Percentiles rank a stretch among this genome's conserved stretches.
These are phyloP conservation scores for Nephrotoma appendiculata DNA, from an alignment of 2,888 invertebrate genomes.

Conservation along the genomic window DNA sequence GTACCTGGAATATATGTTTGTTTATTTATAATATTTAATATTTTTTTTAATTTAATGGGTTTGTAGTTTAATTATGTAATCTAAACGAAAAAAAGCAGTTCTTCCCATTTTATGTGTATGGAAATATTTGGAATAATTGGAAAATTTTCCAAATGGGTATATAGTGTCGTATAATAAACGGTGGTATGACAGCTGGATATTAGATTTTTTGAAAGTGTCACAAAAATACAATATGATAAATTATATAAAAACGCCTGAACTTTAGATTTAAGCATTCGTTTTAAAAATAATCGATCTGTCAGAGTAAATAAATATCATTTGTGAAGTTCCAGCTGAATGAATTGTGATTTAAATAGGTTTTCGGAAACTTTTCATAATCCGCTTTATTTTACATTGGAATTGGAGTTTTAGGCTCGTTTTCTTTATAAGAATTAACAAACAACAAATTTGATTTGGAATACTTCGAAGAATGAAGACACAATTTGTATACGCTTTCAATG, in stretches of 20 bases:
- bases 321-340: no score
- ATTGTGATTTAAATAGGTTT: background rate
- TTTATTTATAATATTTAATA: background rate
- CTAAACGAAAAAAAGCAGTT: background rate
- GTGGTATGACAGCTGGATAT: background rate
- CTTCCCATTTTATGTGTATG: background rate
- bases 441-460: no score
- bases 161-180: background rate
- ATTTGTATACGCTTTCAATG: no score
- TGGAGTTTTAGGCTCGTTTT: background rate
- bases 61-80: background rate
- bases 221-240: no score
- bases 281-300: no score
- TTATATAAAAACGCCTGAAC: no score
- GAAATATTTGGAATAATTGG: background rate
- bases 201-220: background rate
- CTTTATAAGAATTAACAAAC: no score
- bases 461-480: no score
- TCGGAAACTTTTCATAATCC: background rate
- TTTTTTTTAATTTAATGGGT: background rate
- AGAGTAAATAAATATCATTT: no score
- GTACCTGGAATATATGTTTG: background rate
- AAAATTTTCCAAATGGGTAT: background rate
- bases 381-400: background rate
- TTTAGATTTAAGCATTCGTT: no score